A percentile compares a stretch with the other conserved stretches of the same genome.
Conservation (phyloP, 2,113 vertebrate genomes). For the Lichenostomus cassidix region DNA sequence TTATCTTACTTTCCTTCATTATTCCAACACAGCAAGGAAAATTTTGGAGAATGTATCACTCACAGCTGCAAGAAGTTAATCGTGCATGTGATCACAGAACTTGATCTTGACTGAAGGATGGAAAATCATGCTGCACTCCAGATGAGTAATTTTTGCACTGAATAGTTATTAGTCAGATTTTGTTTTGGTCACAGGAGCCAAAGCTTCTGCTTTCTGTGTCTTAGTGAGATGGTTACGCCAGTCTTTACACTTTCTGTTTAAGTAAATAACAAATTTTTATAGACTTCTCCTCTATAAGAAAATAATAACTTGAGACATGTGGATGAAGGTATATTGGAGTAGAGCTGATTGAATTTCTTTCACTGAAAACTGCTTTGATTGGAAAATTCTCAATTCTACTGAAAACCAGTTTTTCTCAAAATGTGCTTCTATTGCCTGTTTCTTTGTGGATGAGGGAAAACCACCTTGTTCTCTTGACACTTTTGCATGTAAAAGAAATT, state of each 20-base stretch:
- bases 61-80: neutral
- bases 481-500: neutral
- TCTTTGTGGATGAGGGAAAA: neutral
- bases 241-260: neutral
- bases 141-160: neutral
- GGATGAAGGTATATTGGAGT: neutral
- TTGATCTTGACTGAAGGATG: neutral
- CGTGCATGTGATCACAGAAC: neutral
- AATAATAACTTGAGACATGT: neutral
- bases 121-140: neutral
- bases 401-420: neutral
- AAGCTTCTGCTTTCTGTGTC: neutral
- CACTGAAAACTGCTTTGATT: neutral
- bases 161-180: neutral
- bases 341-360: neutral
- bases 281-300: neutral
- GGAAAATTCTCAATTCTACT: neutral
- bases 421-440: neutral
- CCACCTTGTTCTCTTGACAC: neutral
- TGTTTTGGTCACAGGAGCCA: neutral
- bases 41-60: neutral
- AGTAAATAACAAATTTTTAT: neutral
- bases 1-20: neutral
- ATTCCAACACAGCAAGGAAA: neutral
- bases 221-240: neutral